Evolutionary conservation across 2,113 vertebrate genomes (phyloP).

Genomic region (Oenanthe oenanthe): DNA sequence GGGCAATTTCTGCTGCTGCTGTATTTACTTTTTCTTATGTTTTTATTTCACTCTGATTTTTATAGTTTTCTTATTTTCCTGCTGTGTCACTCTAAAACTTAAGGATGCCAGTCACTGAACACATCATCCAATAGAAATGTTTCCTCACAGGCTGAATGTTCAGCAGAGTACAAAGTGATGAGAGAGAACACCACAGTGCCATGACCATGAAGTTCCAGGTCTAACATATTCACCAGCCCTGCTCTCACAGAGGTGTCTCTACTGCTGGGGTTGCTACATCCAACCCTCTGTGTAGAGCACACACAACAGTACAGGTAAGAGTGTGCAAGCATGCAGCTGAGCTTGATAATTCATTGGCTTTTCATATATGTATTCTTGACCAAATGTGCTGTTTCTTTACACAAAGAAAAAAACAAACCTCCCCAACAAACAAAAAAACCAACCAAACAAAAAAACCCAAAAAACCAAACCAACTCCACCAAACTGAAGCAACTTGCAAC

Average conservation of each 20-base stretch:
- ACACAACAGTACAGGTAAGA: fast-evolving
- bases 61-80: neutral
- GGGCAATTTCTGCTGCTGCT: neutral
- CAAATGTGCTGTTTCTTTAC: neutral
- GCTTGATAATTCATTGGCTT: neutral
- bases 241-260: neutral
- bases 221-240: neutral
- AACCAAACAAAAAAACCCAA: no score
- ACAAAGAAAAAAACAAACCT: neutral
- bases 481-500: neutral
- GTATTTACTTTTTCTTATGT: neutral
- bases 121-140: neutral
- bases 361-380: neutral
- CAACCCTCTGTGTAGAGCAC: neutral
- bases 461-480: neutral
- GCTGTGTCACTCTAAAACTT: neutral
- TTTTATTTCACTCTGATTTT: neutral
- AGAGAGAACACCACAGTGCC: neutral
- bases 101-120: neutral
- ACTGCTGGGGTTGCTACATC: neutral
- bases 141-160: neutral
- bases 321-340: fast-evolving
- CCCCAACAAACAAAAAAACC: no score
- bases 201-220: neutral
- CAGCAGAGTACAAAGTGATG: neutral